Base-by-base conservation (phyloP, 2,797 vertebrate species). In the Sciurus carolinensis region DNA sequence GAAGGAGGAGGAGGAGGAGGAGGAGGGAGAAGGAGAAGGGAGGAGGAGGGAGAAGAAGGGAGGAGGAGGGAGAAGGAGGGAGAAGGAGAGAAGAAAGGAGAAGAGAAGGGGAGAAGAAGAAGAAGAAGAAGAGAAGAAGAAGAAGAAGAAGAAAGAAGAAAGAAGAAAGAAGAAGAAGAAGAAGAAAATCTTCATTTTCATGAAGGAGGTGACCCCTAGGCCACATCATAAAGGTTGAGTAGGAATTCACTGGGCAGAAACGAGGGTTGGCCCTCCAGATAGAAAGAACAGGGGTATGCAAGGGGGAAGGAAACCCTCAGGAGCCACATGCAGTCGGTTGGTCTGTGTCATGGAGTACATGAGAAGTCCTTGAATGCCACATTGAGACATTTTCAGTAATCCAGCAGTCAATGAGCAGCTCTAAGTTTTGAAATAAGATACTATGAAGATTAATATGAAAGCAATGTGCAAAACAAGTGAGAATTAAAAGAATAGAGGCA, bases 171-270 rank as follows among this genome's bases (percentile, higher is more conserved):
- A 36, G 36, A 36, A 36, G 39, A 39, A 39, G 39, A 36, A 36
- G 36, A 36, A 36, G 36, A 36, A 36, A 36, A 36, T 36, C 36
- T 36, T 36, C 36, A 36, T 36, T 36, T 36, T 36, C 36, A 36
- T 36, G 44, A 44, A 44, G 44, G 44, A 44, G 8, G 11, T 62
- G 39, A 88, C 30, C 24, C 54, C 36, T 62, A 64, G 9, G 22
- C 71, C 33, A 15, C 17, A 33, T 33, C 79, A 36, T 36, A 36
- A 36, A 79, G 33, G 57, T 36, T 39, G n/a, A 95, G 44, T 1
- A 89, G 80, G 94, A 94, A 93, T 18, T 87, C 64, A 69, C 0
- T 28, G n/a, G 36, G 39, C 62, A 95, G 88, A 92, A 86, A 75
- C 59, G 50, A 88, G 42, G 42, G 22, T 52, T 52, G 47, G 20